Evolutionary conservation across 1,140 invertebrate genomes (phyloP), one percentile per base, ranked within the genome.

Genomic region (Magallana gigas): DNA sequence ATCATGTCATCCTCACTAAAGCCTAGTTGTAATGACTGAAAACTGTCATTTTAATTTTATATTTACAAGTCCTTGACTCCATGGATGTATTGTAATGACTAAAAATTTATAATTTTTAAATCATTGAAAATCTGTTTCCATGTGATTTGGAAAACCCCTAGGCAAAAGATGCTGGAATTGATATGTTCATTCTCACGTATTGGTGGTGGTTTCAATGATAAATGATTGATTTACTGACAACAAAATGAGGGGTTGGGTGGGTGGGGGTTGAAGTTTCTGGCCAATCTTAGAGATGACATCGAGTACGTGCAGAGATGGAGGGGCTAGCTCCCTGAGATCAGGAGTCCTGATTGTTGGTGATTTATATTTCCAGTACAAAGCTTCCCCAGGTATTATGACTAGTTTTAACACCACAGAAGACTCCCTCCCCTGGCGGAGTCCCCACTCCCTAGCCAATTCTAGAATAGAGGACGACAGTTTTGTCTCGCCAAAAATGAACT

Each of bases 351-450:
- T 48, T 48, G 36, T 87, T 58, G 81, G 81, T 80, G 88, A 48
- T 57, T 90, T 85, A 87, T 85, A 83, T 92, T 93, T 60, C 91
- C 82, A 90, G 60, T 89, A 89, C 57, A 87, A 90, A 36, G 90
- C 89, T 85, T 89, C 89, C 81, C 90, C 91, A 23, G 91, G 87
- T 82, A 92, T 90, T 84, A 93, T 92, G 91, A 93, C 90, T 91
- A 93, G 92, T 87, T 91, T 92, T n/a, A 89, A 64, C 88, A 90
- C 85, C 60, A 90, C 90, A n/a, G 92, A 93, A 85, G 92, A 92
- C 76, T 91, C 92, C 12, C 93, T 90, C 89, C 88, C 90, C 29
- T 93, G 92, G 92, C 89, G 86, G 23, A 84, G 88, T 68, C 91
- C 91, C 86, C 89, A 89, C 80, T 87, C 88, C 59, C 89, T 87